These are phyloP conservation scores for Pharmacophagus antenor DNA, from an alignment of 2,888 invertebrate genomes.

Conservation along the genomic window DNA sequence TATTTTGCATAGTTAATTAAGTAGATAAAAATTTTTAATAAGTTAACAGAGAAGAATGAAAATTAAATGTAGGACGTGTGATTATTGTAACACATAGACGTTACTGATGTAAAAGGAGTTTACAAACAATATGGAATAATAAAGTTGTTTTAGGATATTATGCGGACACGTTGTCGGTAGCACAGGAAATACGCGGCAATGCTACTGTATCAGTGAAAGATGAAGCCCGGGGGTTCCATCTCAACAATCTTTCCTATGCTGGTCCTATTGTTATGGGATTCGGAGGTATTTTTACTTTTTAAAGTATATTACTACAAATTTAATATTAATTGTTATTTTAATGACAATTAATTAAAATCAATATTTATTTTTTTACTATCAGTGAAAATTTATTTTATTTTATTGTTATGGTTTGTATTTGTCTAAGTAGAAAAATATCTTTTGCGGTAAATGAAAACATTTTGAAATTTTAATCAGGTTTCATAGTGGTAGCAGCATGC, in stretches of 20 bases:
- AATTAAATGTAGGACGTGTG: no score
- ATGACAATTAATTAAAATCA: no score
- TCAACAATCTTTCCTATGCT: constrained; percentile 95
- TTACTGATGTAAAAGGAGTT: background rate
- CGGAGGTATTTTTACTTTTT: constrained; percentile 84
- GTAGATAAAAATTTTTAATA: no score
- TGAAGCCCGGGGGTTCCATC: constrained; percentile 90
- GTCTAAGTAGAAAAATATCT: no score
- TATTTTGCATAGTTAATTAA: no score
- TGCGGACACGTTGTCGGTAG: constrained; percentile 89
- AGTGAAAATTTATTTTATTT: no score
- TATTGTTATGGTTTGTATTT: no score
- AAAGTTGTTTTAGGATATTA: constrained; percentile 84
- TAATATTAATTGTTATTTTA: no score
- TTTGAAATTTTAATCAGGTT: constrained; percentile 82
- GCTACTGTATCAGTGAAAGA: constrained; percentile 89
- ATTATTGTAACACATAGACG: no score
- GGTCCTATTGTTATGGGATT: constrained; percentile 99
- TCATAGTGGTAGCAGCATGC: constrained; percentile 97
- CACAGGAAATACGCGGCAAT: constrained; percentile 89
- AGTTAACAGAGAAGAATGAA: no score
- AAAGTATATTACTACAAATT: background rate
- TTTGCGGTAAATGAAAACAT: no score
- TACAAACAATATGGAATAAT: background rate
- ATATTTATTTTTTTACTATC: no score